Conservation (phyloP, 2,113 vertebrate genomes). For the Pseudopipra pipra region DNA sequence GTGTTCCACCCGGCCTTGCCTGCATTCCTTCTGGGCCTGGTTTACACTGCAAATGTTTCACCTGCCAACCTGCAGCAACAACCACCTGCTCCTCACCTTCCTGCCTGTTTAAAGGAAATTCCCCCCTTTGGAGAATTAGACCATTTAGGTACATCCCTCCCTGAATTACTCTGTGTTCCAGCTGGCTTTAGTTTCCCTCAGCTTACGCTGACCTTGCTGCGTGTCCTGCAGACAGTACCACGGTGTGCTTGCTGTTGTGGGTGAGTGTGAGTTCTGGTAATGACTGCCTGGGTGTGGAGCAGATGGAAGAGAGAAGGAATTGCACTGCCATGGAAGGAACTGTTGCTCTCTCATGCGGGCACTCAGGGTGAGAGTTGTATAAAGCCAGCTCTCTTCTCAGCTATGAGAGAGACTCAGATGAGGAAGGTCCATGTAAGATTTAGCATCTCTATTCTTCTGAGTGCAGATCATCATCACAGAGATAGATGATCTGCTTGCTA, state of each 20-base stretch:
- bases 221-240: background rate
- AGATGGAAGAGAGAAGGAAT: background rate
- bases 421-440: background rate
- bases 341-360: background rate
- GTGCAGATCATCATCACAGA: background rate
- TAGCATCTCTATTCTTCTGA: background rate
- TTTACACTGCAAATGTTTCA: background rate
- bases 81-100: background rate
- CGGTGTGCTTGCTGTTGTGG: background rate
- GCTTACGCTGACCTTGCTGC: background rate
- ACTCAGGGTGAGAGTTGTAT: background rate
- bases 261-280: background rate
- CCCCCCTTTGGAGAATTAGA: background rate
- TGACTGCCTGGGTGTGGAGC: background rate
- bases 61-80: background rate
- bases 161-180: background rate
- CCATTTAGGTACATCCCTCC: background rate
- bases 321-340: fast-evolving
- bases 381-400: background rate
- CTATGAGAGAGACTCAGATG: background rate
- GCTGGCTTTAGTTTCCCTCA: background rate
- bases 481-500: background rate
- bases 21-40: background rate
- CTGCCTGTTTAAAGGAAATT: background rate
- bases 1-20: fast-evolving